Evolutionary conservation across 92 coral and sea anemone species (phyloP), one percentile per base, ranked within the genome.

Genomic region (Umimayanthus chanpuru): DNA sequence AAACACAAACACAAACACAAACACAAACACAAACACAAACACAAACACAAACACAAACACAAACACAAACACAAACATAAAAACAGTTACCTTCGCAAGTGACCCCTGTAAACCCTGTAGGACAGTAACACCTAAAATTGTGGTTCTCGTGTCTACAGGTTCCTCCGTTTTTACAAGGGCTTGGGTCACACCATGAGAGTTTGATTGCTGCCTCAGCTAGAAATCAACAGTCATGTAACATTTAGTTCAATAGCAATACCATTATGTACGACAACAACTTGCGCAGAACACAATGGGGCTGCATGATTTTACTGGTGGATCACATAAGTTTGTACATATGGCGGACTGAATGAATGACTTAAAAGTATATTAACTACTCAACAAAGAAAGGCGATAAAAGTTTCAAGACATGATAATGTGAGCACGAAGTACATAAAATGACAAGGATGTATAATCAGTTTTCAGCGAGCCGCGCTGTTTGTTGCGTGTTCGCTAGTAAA

Each of bases 141-240:
- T 83, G 80, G 76, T 90, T 88, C 26, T 90, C 88, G 10, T 91
- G 79, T 44, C 72, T 75, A 73, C 97, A 94, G 8, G 97, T 85
- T 58, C 97, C 97, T 16, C 95, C 92, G 83, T 94, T 90, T 61
- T 41, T 85, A 85, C 97, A 94, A 16, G 97, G 97, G 70, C 90
- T 92, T 6, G 97, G 95, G 70, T 92, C 90, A 58, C 97, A 94
- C 43, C 72, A 40, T 9, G 86, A 41, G 9, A 82, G 76, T 71
- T 41, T 82, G 29, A 25, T 21, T 39, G 39, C 86, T 67, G 58
- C 75, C 9, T 82, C 86, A 49, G 86, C 86, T 82, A 40, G 12
- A 67, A 71, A 15, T 36, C 43, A 61, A 32, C 23, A 80, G 70
- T 30, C 18, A 56, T 55, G 39, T 55, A 4, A 30, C 41, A 49